Evolutionary conservation across 23 tunicate genomes (phyloP), one percentile per base, ranked within the genome.

Genomic region (Clavelina lepadiformis): DNA sequence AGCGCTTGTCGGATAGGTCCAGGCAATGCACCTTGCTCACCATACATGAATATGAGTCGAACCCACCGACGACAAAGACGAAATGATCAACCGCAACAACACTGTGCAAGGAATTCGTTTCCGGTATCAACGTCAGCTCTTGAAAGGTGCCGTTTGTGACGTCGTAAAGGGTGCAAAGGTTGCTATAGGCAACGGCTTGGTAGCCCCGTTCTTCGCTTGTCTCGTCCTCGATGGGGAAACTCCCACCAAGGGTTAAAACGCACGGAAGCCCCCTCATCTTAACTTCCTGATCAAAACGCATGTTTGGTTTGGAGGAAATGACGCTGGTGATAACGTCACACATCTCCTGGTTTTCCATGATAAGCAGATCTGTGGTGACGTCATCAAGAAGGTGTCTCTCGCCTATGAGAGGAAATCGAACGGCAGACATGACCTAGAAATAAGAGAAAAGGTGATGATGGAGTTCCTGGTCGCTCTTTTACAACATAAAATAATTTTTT

Each of bases 11-110:
- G 2, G 94, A 66, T 41, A 93, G 62, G 51, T 93, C 98, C 50
- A 93, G 64, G 61, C 84, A 79, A 44, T 77, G 47, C 22, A 75
- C 94, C 6, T 76, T 63, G 41, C 79, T 79, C 29, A 65, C 61
- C 53, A 93, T 93, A 67, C 93, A 83, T 8, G 98, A 93, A 51
- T 59, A 88, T 2, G 79, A 52, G 51, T 93, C 98, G 44, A 56
- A 85, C 15, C 98, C 98, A n/a, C 98, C 98, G 35, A 82, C 83
- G 13, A 93, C 73, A 58, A 83, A 79, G 0, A 93, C 64, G 51
- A 29, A 93, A 41, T 85, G 94, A 58, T 79, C 98, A 26, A 73
- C 72, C 19, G 74, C 75, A 22, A 74, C 82, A 24, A 64, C 82
- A 45, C 92, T 79, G 55, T 93, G 98, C 53, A 85, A 55, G 18